phyloP scores from a whole-genome alignment of 1,140 invertebrate species.

The Leptoteleia sp. region DNA sequence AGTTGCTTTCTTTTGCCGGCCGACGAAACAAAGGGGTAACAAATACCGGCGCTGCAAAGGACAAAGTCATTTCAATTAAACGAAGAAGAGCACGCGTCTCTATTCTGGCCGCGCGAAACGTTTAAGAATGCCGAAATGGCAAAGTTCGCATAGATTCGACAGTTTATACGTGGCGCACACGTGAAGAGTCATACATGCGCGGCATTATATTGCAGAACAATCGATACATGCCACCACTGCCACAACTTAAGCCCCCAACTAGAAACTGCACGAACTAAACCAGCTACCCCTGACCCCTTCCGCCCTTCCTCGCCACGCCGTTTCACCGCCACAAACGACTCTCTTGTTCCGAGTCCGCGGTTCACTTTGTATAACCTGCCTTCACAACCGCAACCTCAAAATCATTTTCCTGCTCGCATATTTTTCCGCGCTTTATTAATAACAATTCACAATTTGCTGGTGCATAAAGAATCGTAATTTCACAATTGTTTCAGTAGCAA shows the following conservation, averaged over 20 bases:
- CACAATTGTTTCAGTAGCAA: no score
- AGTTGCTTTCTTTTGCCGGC: conserved; percentile 35
- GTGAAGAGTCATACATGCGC: conserved; percentile 72
- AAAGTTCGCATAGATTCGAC: conserved; percentile 63
- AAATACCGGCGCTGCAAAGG: conserved; percentile 51
- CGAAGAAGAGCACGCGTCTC: conserved; percentile 60
- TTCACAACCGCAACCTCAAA: conserved; percentile 67
- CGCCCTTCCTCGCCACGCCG: conserved; percentile 38
- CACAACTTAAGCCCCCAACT: conserved; percentile 71
- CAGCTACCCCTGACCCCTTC: conserved; percentile 56
- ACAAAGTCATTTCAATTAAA: conserved; percentile 65
- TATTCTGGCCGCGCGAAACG: conserved; percentile 46
- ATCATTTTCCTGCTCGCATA: conserved; percentile 53
- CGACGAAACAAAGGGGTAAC: conserved; percentile 49
- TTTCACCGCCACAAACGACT: conserved; percentile 72
- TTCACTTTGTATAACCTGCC: conserved; percentile 71
- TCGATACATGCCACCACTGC: conserved; percentile 75
- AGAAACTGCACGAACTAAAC: conserved; percentile 70
- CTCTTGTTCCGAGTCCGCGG: conserved; percentile 67
- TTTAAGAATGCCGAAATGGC: conserved; percentile 41
- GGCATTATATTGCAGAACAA: conserved; percentile 77
- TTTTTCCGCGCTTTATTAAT: conserved; percentile 27
- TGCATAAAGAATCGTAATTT: no score
- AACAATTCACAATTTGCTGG: no score
- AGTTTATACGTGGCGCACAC: conserved; percentile 61